Percentiles rank a stretch among this genome's conserved stretches.
phyloP scores from a whole-genome alignment of 2,888 invertebrate species.

The Nesidiocoris tenuis region DNA sequence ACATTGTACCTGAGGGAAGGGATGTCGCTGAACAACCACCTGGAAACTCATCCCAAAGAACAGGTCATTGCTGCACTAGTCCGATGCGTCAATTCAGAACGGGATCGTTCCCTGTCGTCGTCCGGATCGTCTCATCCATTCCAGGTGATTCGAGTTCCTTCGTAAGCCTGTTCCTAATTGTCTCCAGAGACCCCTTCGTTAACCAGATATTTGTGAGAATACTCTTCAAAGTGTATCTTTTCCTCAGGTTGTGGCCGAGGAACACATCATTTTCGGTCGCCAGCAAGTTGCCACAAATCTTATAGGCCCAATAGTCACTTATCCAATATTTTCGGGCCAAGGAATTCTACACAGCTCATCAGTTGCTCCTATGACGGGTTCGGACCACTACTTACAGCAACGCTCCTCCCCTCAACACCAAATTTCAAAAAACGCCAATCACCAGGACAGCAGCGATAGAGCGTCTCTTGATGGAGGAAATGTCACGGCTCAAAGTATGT shows the following conservation, averaged over 20 bases:
- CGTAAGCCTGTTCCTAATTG: too few relatives aligned
- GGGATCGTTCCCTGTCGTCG: neutral
- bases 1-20: slow-evolving; percentile 80
- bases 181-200: too few relatives aligned
- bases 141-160: too few relatives aligned
- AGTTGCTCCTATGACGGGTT: neutral
- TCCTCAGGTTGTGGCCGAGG: slow-evolving; percentile 49
- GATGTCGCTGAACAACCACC: slow-evolving; percentile 75
- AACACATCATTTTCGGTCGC: slow-evolving; percentile 44
- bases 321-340: slow-evolving; percentile 39
- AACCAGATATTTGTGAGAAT: too few relatives aligned
- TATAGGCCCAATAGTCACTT: slow-evolving; percentile 45
- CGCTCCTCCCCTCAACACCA: neutral
- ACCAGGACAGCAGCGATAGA: slow-evolving; percentile 6
- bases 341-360: neutral
- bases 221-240: too few relatives aligned
- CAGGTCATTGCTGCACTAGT: slow-evolving; percentile 80
- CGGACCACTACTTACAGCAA: slow-evolving; percentile 19
- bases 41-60: slow-evolving; percentile 84
- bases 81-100: slow-evolving; percentile 34
- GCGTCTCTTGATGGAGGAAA: neutral
- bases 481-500: neutral
- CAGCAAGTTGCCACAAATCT: slow-evolving; percentile 46
- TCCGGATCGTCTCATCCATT: neutral
- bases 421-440: slow-evolving; percentile 2